phyloP scores from a whole-genome alignment of 2,888 invertebrate genomes.

The Lottia gigantea region DNA sequence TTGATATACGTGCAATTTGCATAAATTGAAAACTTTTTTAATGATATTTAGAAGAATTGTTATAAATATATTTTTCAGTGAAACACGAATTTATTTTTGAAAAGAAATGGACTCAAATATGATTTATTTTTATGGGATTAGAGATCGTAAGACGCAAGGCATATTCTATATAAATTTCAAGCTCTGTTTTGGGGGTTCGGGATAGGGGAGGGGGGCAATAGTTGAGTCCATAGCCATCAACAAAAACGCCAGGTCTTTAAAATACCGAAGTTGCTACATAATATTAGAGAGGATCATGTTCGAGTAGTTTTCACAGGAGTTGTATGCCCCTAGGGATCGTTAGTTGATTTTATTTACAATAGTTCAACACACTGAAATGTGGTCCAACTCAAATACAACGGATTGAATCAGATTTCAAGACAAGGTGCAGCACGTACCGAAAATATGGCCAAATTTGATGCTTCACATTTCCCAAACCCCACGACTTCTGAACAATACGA shows the following conservation, averaged over 20 bases:
- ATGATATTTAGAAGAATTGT: too few relatives aligned
- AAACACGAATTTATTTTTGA: too few relatives aligned
- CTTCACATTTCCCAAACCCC: background rate
- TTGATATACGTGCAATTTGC: too few relatives aligned
- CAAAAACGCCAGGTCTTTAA: background rate
- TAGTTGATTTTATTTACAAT: background rate
- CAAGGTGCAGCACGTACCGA: conserved; percentile 7
- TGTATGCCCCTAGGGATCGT: background rate
- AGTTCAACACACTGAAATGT: background rate
- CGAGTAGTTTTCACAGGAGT: too few relatives aligned
- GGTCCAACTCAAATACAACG: background rate
- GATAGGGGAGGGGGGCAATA: too few relatives aligned
- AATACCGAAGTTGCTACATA: background rate
- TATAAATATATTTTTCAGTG: too few relatives aligned
- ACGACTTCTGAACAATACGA: background rate
- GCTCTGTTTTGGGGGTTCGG: too few relatives aligned
- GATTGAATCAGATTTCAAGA: background rate
- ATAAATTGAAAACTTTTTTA: too few relatives aligned
- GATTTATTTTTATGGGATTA: too few relatives aligned
- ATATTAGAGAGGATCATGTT: background rate
- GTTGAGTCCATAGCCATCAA: background rate
- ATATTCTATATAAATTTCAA: too few relatives aligned
- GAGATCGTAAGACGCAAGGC: too few relatives aligned
- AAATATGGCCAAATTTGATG: conserved; percentile 4
- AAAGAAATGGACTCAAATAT: too few relatives aligned